Conservation (phyloP, 2,113 vertebrate species). For the Pygoscelis adeliae region DNA sequence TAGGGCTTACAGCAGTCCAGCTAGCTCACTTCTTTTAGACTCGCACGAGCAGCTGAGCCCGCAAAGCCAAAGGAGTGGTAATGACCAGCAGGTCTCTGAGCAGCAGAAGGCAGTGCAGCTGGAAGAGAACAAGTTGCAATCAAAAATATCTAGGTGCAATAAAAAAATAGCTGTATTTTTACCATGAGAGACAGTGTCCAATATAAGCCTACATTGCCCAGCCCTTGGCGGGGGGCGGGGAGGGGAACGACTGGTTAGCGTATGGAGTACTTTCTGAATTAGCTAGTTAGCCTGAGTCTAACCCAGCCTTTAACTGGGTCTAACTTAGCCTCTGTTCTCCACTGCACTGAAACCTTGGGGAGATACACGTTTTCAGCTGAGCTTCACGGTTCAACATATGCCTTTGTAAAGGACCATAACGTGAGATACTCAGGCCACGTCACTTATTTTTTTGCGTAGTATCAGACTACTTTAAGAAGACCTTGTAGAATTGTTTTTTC, state of each 20-base stretch:
- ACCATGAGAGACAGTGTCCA: neutral
- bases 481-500: neutral
- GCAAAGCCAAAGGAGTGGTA: neutral
- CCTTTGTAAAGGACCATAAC: neutral
- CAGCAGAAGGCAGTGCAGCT: neutral
- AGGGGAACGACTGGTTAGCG: neutral
- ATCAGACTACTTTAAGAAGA: neutral
- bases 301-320: neutral
- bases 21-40: neutral
- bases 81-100: neutral
- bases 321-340: neutral
- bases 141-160: neutral
- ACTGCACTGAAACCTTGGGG: neutral
- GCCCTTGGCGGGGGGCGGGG: neutral
- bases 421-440: neutral
- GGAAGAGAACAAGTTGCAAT: neutral
- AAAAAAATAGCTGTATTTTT: neutral
- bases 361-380: neutral
- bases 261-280: neutral
- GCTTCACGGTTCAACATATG: neutral
- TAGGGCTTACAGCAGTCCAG: neutral
- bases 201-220: neutral
- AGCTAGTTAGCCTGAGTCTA: neutral
- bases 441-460: neutral
- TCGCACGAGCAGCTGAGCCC: accelerated